phyloP scores from a whole-genome alignment of 2,888 invertebrate genomes.

The Thymelicus lineola region DNA sequence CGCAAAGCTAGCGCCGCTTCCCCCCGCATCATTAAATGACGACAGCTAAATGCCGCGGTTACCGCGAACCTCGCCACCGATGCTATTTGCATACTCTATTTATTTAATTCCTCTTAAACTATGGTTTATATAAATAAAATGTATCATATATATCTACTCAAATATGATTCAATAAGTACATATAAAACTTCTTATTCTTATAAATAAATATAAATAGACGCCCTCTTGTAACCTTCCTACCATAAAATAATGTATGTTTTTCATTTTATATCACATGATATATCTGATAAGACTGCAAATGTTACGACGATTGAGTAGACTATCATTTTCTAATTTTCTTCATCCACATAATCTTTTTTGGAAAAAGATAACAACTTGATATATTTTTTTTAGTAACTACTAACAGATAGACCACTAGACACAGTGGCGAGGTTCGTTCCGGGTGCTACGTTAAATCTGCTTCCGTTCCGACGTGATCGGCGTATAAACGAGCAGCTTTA shows the following conservation, averaged over 20 bases:
- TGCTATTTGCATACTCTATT: neutral
- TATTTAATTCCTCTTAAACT: neutral
- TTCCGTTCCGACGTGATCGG: constrained; percentile 57
- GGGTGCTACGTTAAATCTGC: constrained; percentile 47
- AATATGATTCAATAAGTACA: too few species aligned
- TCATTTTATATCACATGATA: too few species aligned
- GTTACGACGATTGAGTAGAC: too few species aligned
- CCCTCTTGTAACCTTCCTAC: neutral
- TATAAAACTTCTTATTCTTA: neutral
- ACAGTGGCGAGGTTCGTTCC: constrained; percentile 40
- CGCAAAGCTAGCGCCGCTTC: constrained; percentile 74
- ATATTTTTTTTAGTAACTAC: neutral
- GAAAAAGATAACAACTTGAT: neutral
- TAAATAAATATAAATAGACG: too few species aligned
- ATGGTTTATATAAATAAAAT: neutral
- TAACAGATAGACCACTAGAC: neutral
- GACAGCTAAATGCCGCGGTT: constrained; percentile 58
- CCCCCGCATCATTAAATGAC: constrained; percentile 74
- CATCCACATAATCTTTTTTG: neutral
- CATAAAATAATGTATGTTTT: neutral
- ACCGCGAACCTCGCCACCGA: constrained; percentile 45
- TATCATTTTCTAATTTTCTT: neutral
- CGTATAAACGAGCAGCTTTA: constrained; percentile 48
- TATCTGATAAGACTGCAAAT: too few species aligned
- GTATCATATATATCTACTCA: too few species aligned